A percentile compares a stretch with the other conserved stretches of the same genome.
Conservation (phyloP, 2,797 vertebrate genomes). For the Coilia nasus region DNA sequence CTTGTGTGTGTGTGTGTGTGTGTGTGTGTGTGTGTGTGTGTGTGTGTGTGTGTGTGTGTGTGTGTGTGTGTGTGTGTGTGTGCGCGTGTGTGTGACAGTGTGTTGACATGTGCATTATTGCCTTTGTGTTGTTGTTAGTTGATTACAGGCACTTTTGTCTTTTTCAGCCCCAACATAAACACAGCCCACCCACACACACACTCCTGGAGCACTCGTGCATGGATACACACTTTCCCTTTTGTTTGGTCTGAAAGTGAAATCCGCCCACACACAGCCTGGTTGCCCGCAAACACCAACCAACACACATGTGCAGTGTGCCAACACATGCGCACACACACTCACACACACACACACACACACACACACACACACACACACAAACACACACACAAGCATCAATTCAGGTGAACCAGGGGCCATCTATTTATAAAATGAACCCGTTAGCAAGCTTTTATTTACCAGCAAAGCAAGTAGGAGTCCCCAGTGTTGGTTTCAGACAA, state of each 20-base stretch:
- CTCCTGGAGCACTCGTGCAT: neutral
- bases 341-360: neutral
- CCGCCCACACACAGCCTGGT: conserved; percentile 19
- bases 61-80: neutral
- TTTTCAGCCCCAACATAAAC: conserved; percentile 8
- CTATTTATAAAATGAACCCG: neutral
- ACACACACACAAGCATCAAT: neutral
- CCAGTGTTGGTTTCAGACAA: neutral
- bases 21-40: neutral
- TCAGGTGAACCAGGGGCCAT: conserved; percentile 18
- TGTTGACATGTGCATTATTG: neutral
- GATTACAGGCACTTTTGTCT: conserved; percentile 14
- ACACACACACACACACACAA: neutral
- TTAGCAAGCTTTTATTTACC: neutral
- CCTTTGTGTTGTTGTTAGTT: neutral
- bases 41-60: neutral
- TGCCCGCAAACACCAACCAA: conserved; percentile 11
- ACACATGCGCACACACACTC: neutral
- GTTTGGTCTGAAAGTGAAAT: conserved; percentile 11
- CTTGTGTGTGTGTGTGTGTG: neutral
- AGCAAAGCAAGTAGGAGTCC: neutral
- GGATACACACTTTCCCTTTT: conserved; percentile 15
- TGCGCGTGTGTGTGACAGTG: neutral
- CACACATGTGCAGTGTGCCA: no score
- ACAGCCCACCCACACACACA: conserved; percentile 13